A percentile compares a stretch with the other conserved stretches of the same genome.
phyloP scores from a whole-genome alignment of 2,113 vertebrate genomes.

The Amblyopsis rosae region DNA sequence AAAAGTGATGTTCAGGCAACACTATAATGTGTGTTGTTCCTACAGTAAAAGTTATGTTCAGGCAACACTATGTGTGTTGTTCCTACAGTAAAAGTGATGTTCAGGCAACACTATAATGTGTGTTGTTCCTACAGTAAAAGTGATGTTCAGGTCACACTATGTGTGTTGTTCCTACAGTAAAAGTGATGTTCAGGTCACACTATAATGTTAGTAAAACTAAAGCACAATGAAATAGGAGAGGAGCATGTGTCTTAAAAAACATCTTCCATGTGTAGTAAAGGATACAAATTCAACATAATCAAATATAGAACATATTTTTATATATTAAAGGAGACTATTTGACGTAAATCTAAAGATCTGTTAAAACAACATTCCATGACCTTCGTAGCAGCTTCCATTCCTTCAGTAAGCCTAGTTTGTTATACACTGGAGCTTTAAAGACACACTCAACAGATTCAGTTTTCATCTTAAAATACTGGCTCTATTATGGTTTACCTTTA shows the following conservation, averaged over 20 bases:
- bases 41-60: constrained; percentile 1
- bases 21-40: too few relatives aligned
- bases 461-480: background rate
- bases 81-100: too few relatives aligned
- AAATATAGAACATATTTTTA: constrained; percentile 31
- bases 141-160: background rate
- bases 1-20: too few relatives aligned
- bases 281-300: constrained; percentile 8
- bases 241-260: constrained; percentile 40
- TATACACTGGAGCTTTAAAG: background rate
- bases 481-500: background rate
- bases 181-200: background rate
- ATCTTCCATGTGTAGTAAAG: constrained; percentile 34
- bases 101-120: background rate
- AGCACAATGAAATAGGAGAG: constrained; percentile 19
- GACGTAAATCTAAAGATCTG: background rate
- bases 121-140: constrained; percentile 6
- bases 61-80: too few relatives aligned
- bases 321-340: background rate
- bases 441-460: background rate
- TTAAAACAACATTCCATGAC: constrained; percentile 28
- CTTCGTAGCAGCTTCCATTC: constrained; percentile 21
- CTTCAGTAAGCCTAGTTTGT: background rate
- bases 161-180: background rate
- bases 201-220: too few relatives aligned